Evolutionary conservation across 2,113 vertebrate genomes (phyloP).

Genomic region (Orientallactaga bullata): DNA sequence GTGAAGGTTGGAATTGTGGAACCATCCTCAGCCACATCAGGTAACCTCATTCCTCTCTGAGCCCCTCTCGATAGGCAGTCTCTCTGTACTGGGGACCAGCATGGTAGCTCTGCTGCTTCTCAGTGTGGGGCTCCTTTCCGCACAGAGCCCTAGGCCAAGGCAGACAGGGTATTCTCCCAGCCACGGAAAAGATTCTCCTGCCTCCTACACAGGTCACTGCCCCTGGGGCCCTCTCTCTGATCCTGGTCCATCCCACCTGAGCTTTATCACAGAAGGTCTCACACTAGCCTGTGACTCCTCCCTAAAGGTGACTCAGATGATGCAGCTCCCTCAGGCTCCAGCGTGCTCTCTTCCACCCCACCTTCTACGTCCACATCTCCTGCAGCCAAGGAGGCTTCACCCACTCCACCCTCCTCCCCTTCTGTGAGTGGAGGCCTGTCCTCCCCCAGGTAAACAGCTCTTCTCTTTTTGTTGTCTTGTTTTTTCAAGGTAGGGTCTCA

Average conservation of each 20-base stretch:
- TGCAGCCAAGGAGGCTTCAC: constrained; percentile 94
- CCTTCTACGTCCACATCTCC: constrained; percentile 94
- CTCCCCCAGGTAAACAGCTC: constrained; percentile 89
- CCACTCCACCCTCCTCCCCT: constrained; percentile 97
- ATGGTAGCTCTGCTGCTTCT: background rate
- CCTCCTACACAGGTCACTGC: background rate
- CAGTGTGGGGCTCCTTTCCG: background rate
- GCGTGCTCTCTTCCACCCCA: constrained; percentile 93
- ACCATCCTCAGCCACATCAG: constrained; percentile 94
- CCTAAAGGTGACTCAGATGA: constrained; percentile 97
- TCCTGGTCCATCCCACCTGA: background rate
- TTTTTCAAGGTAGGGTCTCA: too few relatives aligned
- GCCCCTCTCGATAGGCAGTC: background rate
- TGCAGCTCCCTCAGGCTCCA: constrained; percentile 91
- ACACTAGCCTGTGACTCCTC: constrained; percentile 21
- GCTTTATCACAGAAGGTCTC: background rate
- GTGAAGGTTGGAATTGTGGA: constrained; percentile 98
- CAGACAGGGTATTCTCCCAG: background rate
- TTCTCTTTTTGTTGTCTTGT: background rate
- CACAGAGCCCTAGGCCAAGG: background rate
- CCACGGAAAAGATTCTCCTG: background rate
- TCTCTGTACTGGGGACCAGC: background rate
- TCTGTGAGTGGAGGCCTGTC: constrained; percentile 93
- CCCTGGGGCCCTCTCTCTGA: rapidly evolving
- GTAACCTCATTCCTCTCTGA: constrained; percentile 78